Conservation (phyloP, 2,888 invertebrate genomes). For the Keiferia lycopersicella region DNA sequence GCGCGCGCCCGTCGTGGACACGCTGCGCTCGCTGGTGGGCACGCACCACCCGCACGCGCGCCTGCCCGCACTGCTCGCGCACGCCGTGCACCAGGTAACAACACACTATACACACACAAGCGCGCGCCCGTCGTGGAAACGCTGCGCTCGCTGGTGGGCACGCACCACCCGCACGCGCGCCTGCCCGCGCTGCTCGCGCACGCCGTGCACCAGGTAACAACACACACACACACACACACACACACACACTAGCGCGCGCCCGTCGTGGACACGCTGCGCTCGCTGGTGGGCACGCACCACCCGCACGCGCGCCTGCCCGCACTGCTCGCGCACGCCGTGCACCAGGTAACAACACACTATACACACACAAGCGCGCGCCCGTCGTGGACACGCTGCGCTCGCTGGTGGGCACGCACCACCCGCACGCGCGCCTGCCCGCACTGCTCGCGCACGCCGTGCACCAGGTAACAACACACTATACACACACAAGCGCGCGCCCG, state of each 20-base stretch:
- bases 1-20: background rate
- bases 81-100: constrained; percentile 9
- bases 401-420: constrained; percentile 39
- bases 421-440: constrained; percentile 41
- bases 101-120: constrained; percentile 36
- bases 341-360: constrained; percentile 18
- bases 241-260: background rate
- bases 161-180: constrained; percentile 33
- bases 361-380: background rate
- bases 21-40: background rate
- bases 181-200: constrained; percentile 59
- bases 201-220: constrained; percentile 41
- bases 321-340: constrained; percentile 61
- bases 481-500: background rate
- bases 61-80: background rate
- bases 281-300: constrained; percentile 41
- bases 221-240: constrained; percentile 24
- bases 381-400: constrained; percentile 46
- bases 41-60: constrained; percentile 21
- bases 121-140: constrained; percentile 50
- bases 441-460: constrained; percentile 61
- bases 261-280: constrained; percentile 44
- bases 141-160: constrained; percentile 50
- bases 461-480: constrained; percentile 14
- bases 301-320: constrained; percentile 40